A percentile compares a stretch with the other conserved stretches of the same genome.
Conservation (phyloP, 2,113 vertebrate species). For the Oreochromis spilurus region DNA sequence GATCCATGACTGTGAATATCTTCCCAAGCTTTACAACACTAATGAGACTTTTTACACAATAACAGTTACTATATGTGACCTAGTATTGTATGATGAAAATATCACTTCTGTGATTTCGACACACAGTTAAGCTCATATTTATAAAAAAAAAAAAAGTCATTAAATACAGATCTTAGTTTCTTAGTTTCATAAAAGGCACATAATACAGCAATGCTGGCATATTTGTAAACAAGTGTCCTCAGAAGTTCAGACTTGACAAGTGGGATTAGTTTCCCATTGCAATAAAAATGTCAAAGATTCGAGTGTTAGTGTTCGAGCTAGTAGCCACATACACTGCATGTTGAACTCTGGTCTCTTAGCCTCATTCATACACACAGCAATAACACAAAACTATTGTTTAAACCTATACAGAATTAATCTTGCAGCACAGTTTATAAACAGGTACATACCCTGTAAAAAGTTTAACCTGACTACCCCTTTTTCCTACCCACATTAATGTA, state of each 20-base stretch:
- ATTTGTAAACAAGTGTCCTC: constrained; percentile 17
- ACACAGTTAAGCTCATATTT: neutral
- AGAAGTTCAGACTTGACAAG: constrained; percentile 4
- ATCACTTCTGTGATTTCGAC: neutral
- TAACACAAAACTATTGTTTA: constrained; percentile 24
- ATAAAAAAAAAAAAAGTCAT: neutral
- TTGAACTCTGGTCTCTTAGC: neutral
- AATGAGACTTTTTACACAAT: constrained; percentile 28
- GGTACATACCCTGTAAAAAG: constrained; percentile 10
- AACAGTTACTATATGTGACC: constrained; percentile 1
- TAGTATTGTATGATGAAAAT: constrained; percentile 3
- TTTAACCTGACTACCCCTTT: neutral
- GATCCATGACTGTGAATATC: constrained; percentile 9
- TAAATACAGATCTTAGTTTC: constrained; percentile 1
- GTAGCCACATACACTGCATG: neutral
- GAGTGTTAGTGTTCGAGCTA: constrained; percentile 35
- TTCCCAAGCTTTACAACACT: constrained; percentile 11
- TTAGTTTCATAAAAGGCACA: constrained; percentile 59
- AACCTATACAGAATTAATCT: constrained; percentile 14
- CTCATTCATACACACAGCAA: constrained; percentile 3
- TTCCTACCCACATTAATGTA: constrained; percentile 22
- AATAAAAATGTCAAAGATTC: neutral
- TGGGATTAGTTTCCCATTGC: constrained; percentile 20
- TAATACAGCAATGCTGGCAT: neutral
- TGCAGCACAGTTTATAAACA: constrained; percentile 17